Base-by-base conservation (phyloP, 2,888 invertebrate species). In the Heliconius sara region DNA sequence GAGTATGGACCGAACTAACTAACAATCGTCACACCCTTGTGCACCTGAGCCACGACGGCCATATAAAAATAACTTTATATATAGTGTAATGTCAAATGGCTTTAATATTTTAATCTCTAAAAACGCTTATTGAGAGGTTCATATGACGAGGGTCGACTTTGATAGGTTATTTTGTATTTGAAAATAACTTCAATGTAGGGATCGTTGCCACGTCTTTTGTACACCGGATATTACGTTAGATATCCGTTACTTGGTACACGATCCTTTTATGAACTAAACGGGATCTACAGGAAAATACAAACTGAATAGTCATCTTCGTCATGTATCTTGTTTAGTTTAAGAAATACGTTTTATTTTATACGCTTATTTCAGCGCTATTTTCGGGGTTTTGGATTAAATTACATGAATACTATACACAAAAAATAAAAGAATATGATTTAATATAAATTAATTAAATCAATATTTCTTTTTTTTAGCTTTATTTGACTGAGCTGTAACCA, bases 161-260 rank as follows among this genome's bases (percentile, higher is more conserved):
- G 47, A 65, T 47, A 75, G 66, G 75, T 75, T 75, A 75, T 75
- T 75, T 75, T 75, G 75, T 75, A 75, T 75, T 47, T 66, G 47
- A 65, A 43, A 65, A 25, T 73, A 60, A 6, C 27, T 75, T 47
- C 27, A 47, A 25, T 66, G 27, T 43, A 66, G 6, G 43, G 65
- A 47, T 75, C 66, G 65, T 66, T 30, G 43, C 43, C 66, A 65
- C n/a, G 65, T 65, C 75, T 66, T 66, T 75, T 75, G 43, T 47
- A 66, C 47, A 75, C 75, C 75, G 75, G 75, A 66, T 75, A 75
- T 75, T 75, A 65, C 75, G 30, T 65, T 63, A 75, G 75, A 30
- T 75, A 66, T 60, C 60, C 19, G 65, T 43, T 47, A 25, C 47
- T 66, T 27, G 47, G 34, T 30, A 73, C 52, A 73, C 34, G 52